Base-by-base conservation (phyloP, 2,888 invertebrate genomes). In the Zonitis immaculata region DNA sequence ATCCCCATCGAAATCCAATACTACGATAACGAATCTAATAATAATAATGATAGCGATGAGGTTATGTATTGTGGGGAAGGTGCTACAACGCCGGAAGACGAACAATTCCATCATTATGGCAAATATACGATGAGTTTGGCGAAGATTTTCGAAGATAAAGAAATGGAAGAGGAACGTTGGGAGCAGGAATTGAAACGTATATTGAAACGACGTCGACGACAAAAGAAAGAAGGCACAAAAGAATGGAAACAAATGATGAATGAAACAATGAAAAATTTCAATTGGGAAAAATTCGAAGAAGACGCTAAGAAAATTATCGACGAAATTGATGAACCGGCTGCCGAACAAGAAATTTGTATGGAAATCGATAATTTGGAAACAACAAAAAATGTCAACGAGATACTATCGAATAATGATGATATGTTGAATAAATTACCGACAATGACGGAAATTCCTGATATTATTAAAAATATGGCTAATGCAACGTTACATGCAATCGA, bases 131-230 rank as follows among this genome's bases (percentile, higher is more conserved):
- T 84, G 62, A 82, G 84, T 44, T 69, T 88, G 18, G 84, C 82
- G 45, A 85, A 85, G 76, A 85, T 89, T 64, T 89, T 89, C 72
- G 89, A 89, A 75, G 87, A 85, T 48, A 89, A 88, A 72, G 88
- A 88, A 70, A 82, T 78, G 60, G 77, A 82, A 30, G 87, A 85
- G 2, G 87, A 87, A 66, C 82, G 86, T 68, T 76, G 82, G 81
- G 76, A 82, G 73, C 65, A 77, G 52, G 75, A 73, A 54, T 62
- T 74, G 44, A 72, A 70, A 53, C 69, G 69, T 56, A 73, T 73
- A 16, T 63, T 74, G 51, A 70, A 70, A 55, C 66, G 65, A 18
- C 70, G 73, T 49, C 75, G 70, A 56, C 72, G 72, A 46, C 72
- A 74, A 45, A 69, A 66, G 32, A 69, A 71, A 52, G 76, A 77